A percentile compares a stretch with the other conserved stretches of the same genome.
Conservation (phyloP, 2,113 vertebrate genomes). For the Gobiocypris rarus region DNA sequence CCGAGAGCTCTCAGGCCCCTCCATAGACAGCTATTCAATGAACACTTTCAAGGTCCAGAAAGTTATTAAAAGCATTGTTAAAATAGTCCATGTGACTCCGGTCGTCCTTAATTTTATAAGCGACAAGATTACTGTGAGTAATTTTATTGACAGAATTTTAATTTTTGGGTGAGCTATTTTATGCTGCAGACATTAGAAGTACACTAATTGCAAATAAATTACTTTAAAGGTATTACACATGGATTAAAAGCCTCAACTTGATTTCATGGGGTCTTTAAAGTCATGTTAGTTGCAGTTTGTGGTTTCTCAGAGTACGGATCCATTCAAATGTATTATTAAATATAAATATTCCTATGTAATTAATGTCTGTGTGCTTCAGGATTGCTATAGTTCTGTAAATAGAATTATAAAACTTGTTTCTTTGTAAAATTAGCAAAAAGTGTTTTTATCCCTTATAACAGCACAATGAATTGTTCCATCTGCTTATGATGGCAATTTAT, state of each 20-base stretch:
- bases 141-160: no score
- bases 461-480: background rate
- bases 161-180: no score
- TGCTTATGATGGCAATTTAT: background rate
- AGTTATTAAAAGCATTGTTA: no score
- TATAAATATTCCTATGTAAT: background rate
- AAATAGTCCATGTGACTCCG: no score
- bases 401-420: background rate
- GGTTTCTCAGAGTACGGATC: background rate
- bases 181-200: background rate
- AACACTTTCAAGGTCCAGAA: no score
- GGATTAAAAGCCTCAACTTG: background rate
- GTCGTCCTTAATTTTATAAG: no score
- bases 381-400: background rate
- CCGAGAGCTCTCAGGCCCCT: no score
- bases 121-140: no score
- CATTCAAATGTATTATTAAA: background rate
- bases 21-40: no score
- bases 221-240: background rate
- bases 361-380: background rate
- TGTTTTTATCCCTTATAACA: background rate
- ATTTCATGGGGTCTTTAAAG: background rate
- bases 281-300: conserved; percentile 1
- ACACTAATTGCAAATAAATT: background rate
- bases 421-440: background rate